These are phyloP conservation scores for Gorsachius goisagi DNA, from an alignment of 2,113 vertebrate genomes.

Conservation along the genomic window DNA sequence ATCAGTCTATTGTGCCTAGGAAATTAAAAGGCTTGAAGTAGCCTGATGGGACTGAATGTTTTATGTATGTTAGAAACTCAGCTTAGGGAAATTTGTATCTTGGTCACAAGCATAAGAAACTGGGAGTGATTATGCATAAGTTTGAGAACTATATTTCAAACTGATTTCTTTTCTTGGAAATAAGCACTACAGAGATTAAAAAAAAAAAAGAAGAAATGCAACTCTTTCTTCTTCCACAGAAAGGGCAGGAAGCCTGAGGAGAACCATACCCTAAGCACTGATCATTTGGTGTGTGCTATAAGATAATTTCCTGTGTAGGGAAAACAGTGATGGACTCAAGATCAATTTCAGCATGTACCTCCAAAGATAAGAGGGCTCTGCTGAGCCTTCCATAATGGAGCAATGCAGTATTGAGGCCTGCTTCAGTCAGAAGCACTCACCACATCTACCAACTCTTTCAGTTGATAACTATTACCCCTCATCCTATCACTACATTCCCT, in stretches of 20 bases:
- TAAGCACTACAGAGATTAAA: not conserved
- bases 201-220: not conserved
- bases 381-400: not conserved
- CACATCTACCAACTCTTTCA: not conserved
- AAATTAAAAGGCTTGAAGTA: slow-evolving; percentile 22
- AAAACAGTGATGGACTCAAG: not conserved
- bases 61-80: not conserved
- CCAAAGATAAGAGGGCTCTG: not conserved
- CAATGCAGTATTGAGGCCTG: not conserved
- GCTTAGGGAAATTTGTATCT: not conserved
- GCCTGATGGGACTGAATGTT: not conserved
- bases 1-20: not conserved
- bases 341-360: not conserved
- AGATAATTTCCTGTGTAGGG: not conserved
- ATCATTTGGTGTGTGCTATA: not conserved
- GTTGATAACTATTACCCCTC: not conserved
- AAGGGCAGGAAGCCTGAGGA: not conserved
- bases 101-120: not conserved
- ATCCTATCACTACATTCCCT: not conserved
- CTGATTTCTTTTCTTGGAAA: not conserved
- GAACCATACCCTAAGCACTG: not conserved
- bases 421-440: not conserved
- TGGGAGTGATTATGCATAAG: not conserved
- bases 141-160: not conserved
- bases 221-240: not conserved